Percentiles rank a stretch among this genome's conserved stretches.
phyloP scores from a whole-genome alignment of 2,797 vertebrate genomes.

The Threskiornis aethiopicus region DNA sequence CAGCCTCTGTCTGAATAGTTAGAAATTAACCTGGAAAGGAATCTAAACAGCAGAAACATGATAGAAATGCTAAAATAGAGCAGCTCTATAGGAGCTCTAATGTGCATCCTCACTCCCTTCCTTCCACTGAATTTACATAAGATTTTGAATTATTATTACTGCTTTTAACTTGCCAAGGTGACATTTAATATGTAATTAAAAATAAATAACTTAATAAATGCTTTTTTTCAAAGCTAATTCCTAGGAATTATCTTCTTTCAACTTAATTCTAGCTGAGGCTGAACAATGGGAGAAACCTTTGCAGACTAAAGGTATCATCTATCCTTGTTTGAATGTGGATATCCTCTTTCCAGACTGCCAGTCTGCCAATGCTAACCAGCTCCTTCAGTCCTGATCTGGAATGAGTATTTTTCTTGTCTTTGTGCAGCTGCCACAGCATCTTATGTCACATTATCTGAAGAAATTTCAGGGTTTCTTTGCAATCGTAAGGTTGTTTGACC shows the following conservation, averaged over 20 bases:
- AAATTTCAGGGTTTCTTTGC: neutral
- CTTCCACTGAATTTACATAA: neutral
- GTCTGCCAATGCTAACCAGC: neutral
- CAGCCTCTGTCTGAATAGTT: neutral
- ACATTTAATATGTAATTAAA: neutral
- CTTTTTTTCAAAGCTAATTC: neutral
- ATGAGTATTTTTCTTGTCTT: neutral
- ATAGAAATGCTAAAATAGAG: neutral
- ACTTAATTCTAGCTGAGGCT: neutral
- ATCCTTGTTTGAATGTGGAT: neutral
- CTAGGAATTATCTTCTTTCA: neutral
- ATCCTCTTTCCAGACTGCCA: neutral
- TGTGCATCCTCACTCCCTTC: neutral
- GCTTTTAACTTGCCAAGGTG: neutral
- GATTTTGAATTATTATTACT: neutral
- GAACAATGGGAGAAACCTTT: neutral
- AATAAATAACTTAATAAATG: neutral
- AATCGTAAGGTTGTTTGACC: neutral
- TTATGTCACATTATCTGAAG: neutral
- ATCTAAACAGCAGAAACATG: neutral
- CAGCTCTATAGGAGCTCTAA: neutral
- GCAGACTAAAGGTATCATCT: neutral
- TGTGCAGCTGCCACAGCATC: neutral
- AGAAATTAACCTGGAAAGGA: neutral
- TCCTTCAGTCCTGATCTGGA: neutral